Evolutionary conservation across 2,888 invertebrate species (phyloP).

Genomic region (Lochmaea crataegi): DNA sequence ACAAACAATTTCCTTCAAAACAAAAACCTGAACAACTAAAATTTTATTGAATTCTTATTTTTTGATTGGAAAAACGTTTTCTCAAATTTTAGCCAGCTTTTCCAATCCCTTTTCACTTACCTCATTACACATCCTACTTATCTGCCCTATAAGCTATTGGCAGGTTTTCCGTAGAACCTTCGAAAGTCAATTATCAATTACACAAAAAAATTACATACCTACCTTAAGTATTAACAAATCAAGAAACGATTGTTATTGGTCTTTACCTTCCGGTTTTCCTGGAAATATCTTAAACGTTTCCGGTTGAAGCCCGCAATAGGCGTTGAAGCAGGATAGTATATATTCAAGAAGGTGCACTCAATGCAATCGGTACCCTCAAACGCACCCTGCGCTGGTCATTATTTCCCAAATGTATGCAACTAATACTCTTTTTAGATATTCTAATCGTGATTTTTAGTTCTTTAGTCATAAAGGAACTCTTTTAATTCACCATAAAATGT

Average conservation of each 20-base stretch:
- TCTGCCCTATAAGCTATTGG: constrained; percentile 32
- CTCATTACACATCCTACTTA: constrained; percentile 17
- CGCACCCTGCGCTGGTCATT: too few relatives aligned
- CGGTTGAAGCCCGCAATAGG: constrained; percentile 35
- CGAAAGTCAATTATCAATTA: constrained; percentile 31
- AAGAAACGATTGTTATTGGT: constrained; percentile 29
- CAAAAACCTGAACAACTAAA: too few relatives aligned
- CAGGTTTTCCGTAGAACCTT: constrained; percentile 33
- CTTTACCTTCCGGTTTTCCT: constrained; percentile 22
- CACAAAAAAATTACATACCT: constrained; percentile 9
- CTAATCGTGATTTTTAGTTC: too few relatives aligned
- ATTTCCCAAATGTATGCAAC: too few relatives aligned
- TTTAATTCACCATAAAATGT: too few relatives aligned
- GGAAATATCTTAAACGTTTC: constrained; percentile 33
- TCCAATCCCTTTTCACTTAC: not conserved
- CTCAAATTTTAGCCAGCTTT: not conserved
- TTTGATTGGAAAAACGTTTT: not conserved
- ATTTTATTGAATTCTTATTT: too few relatives aligned
- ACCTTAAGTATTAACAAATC: constrained; percentile 23
- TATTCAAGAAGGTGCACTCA: constrained; percentile 4
- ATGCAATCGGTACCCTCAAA: too few relatives aligned
- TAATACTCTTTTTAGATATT: too few relatives aligned
- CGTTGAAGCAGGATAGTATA: constrained; percentile 18
- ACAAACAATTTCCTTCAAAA: too few relatives aligned
- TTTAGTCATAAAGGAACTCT: too few relatives aligned